phyloP scores from a whole-genome alignment of 1,140 invertebrate genomes.

The Hetaerina americana region DNA sequence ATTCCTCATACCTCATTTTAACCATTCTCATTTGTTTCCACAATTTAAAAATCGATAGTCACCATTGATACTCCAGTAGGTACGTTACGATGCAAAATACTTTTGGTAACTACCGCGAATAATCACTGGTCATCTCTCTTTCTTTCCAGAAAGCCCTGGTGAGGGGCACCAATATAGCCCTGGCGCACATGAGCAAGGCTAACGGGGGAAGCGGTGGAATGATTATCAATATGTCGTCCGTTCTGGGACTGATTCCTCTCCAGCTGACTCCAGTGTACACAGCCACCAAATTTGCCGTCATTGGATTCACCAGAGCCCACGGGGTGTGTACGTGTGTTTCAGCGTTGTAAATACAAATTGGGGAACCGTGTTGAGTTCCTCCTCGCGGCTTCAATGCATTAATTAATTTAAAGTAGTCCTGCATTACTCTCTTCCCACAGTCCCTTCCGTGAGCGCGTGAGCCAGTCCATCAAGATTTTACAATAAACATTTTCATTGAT shows the following conservation, averaged over 20 bases:
- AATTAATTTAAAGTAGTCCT: too few species aligned
- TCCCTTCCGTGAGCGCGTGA: too few species aligned
- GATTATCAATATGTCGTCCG: constrained; percentile 26
- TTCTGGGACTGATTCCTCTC: constrained; percentile 25
- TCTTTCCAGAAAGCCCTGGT: constrained; percentile 16
- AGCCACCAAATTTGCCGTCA: constrained; percentile 32
- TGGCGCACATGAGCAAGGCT: constrained; percentile 28
- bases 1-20: too few species aligned
- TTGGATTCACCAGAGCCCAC: constrained; percentile 30
- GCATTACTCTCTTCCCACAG: too few species aligned
- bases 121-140: constrained; percentile 3
- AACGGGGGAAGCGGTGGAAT: constrained; percentile 27
- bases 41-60: too few species aligned
- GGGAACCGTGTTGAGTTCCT: too few species aligned
- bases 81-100: not conserved
- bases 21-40: too few species aligned
- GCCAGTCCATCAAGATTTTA: too few species aligned
- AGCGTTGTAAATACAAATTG: too few species aligned
- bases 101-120: not conserved
- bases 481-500: too few species aligned
- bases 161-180: constrained; percentile 21
- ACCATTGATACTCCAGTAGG: constrained; percentile 7
- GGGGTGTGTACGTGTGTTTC: constrained; percentile 22
- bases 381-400: too few species aligned
- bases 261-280: constrained; percentile 29